Evolutionary conservation across 2,888 invertebrate species (phyloP), one percentile per base, ranked within the genome.

Genomic region (Gryllus longicercus): DNA sequence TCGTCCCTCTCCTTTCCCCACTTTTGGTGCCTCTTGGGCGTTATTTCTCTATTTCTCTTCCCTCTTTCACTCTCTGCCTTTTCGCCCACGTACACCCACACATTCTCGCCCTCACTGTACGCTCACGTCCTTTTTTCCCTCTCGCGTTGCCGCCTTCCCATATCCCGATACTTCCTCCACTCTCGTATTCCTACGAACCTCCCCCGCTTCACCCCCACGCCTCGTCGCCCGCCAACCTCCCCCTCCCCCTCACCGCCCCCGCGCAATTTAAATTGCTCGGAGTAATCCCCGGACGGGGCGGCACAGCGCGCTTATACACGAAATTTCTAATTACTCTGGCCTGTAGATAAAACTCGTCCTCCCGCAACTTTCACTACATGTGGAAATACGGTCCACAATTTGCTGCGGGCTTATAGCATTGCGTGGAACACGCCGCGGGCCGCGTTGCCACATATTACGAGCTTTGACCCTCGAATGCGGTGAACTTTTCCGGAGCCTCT

Each of bases 291-390:
- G 63, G 14, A n/a, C 63, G 63, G n/a, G 38, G 38, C 38, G 38
- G 38, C 38, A 38, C 38, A 38, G 38, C 5, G 38, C 63, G 63
- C 63, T 63, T 63, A 63, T 63, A 63, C 63, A 63, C 63, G 63
- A 63, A 63, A 63, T 63, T 63, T 63, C 63, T 63, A 63, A 63
- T 63, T 63, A 63, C 63, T 63, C 63, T 63, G 63, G 16, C 63
- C 63, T 63, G 63, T 63, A 63, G 63, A 63, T 63, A 63, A 63
- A 63, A 63, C 63, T 63, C 14, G 63, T n/a, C 63, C 63, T 14
- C 63, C 63, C 63, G n/a, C 63, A 63, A 63, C 63, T 63, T 63
- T 63, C 63, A n/a, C 63, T 63, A 63, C 63, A 63, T 63, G 63
- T 63, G 63, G 63, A 63, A 63, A 63, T 63, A 63, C 63, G 63